A percentile compares a stretch with the other conserved stretches of the same genome.
These are phyloP conservation scores for Thryonomys swinderianus DNA, from an alignment of 2,113 vertebrate species.

Conservation along the genomic window DNA sequence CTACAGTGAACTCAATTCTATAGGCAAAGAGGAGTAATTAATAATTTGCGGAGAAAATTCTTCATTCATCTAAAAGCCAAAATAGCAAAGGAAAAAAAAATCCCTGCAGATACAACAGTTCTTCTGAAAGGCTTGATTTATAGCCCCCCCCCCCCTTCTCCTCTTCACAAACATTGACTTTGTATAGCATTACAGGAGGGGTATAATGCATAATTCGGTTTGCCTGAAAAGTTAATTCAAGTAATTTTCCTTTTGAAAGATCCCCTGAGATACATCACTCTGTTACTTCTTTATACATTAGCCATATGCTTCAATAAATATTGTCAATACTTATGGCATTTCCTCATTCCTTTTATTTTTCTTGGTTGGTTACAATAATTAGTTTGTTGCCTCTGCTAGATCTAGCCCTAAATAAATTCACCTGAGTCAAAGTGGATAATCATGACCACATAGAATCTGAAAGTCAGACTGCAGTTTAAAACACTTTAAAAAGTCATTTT, in stretches of 20 bases:
- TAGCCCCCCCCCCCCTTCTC: not conserved
- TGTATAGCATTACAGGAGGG: constrained; percentile 74
- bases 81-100: constrained; percentile 49
- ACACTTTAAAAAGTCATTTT: constrained; percentile 18
- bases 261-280: constrained; percentile 70
- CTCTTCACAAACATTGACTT: constrained; percentile 80
- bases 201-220: constrained; percentile 71
- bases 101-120: constrained; percentile 35
- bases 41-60: constrained; percentile 82
- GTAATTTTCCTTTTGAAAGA: constrained; percentile 81
- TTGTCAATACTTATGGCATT: constrained; percentile 67
- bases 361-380: constrained; percentile 66
- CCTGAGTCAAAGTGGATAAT: constrained; percentile 64
- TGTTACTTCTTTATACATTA: constrained; percentile 75
- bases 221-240: constrained; percentile 80
- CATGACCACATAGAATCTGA: constrained; percentile 47
- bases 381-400: constrained; percentile 52
- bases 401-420: constrained; percentile 57
- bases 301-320: constrained; percentile 75
- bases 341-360: constrained; percentile 69
- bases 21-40: constrained; percentile 83
- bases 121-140: constrained; percentile 73
- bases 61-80: constrained; percentile 75
- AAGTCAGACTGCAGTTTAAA: constrained; percentile 11
- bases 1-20: constrained; percentile 79